Conservation (phyloP, 37 sponge, comb jelly and placozoan genomes). For the Sycon ciliatum region DNA sequence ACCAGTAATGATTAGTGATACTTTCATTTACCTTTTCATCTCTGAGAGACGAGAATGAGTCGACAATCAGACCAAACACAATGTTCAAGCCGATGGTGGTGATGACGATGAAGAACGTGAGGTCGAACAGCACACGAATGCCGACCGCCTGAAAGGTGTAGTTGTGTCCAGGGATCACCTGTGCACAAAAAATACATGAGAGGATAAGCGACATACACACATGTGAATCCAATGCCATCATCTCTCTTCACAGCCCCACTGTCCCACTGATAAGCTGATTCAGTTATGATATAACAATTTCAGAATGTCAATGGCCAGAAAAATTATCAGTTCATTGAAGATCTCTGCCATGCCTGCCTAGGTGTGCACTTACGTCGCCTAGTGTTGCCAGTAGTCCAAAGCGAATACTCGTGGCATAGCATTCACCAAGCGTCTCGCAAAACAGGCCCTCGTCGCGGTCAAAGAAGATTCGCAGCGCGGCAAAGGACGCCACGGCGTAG, state of each 20-base stretch:
- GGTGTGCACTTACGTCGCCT: too few species aligned
- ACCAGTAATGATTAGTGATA: background rate
- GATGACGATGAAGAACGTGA: slow-evolving; percentile 79
- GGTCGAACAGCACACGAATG: slow-evolving; percentile 36
- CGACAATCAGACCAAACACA: slow-evolving; percentile 87
- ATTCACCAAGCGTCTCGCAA: slow-evolving; percentile 9
- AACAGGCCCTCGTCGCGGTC: slow-evolving; percentile 11
- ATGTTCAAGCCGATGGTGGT: slow-evolving; percentile 78
- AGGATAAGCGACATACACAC: too few species aligned
- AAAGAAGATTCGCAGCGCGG: slow-evolving; percentile 40
- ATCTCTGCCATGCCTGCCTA: too few species aligned
- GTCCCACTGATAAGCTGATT: too few species aligned
- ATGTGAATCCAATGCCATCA: too few species aligned
- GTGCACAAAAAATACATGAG: too few species aligned
- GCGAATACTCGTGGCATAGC: background rate
- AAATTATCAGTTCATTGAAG: too few species aligned
- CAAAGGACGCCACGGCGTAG: slow-evolving; percentile 67
- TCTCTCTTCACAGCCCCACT: too few species aligned
- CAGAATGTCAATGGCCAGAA: too few species aligned
- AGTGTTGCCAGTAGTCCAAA: background rate
- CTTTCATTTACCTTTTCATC: slow-evolving; percentile 44
- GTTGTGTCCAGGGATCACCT: background rate
- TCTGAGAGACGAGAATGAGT: slow-evolving; percentile 77
- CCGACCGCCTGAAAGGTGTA: background rate
- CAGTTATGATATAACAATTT: too few species aligned